phyloP scores from a whole-genome alignment of 2,113 vertebrate species.

The Vanacampus margaritifer region DNA sequence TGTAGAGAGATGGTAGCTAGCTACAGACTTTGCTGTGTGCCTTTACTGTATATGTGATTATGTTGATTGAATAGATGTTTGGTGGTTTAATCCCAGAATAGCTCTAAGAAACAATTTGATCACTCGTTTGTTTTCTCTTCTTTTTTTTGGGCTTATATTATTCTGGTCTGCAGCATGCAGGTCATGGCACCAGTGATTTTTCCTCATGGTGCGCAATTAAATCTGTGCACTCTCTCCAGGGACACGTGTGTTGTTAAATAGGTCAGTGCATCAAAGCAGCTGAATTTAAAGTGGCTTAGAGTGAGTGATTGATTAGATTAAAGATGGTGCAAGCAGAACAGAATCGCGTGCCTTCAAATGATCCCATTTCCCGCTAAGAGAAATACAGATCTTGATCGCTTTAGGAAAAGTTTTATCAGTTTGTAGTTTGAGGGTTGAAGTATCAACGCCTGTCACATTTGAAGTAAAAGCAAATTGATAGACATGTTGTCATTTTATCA shows the following conservation, averaged over 20 bases:
- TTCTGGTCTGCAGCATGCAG: slow-evolving; percentile 6
- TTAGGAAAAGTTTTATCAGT: background rate
- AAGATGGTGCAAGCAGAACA: slow-evolving; percentile 27
- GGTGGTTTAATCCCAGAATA: background rate
- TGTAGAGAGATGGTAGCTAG: slow-evolving; percentile 39
- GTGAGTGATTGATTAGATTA: slow-evolving; percentile 52
- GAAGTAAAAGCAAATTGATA: too few relatives aligned
- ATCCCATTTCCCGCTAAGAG: background rate
- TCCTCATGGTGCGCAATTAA: background rate
- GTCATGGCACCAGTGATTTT: slow-evolving; percentile 8
- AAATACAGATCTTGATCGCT: background rate
- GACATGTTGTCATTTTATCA: too few relatives aligned
- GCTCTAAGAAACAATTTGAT: background rate
- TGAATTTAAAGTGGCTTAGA: slow-evolving; percentile 49
- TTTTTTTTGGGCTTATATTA: background rate
- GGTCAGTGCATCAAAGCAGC: slow-evolving; percentile 53
- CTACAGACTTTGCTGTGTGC: slow-evolving; percentile 21
- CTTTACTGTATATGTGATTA: background rate
- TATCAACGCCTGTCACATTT: too few relatives aligned
- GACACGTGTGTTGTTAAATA: slow-evolving; percentile 41
- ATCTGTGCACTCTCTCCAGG: slow-evolving; percentile 21
- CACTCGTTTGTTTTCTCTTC: background rate
- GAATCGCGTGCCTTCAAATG: background rate
- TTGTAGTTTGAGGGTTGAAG: background rate
- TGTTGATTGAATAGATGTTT: slow-evolving; percentile 1